Percentiles rank a stretch among this genome's conserved stretches.
Evolutionary conservation across 30 jellyfish, hydroid and myxozoan species (phyloP).

Genomic region (Catostylus mosaicus): DNA sequence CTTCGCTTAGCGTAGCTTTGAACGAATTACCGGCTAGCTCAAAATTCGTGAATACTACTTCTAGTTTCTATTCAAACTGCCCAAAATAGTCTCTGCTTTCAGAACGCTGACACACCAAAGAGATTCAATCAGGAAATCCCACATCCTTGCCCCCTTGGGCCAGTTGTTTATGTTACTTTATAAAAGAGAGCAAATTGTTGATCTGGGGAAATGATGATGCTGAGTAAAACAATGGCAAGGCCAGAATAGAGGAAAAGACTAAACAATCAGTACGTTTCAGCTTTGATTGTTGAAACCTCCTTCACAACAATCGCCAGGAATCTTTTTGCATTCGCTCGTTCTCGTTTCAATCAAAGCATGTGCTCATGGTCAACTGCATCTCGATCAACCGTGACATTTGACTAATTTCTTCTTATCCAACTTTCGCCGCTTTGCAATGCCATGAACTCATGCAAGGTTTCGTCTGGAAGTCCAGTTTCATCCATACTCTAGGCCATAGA

Average conservation of each 20-base stretch:
- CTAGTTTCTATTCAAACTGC: conserved; percentile 2
- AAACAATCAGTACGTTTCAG: no score
- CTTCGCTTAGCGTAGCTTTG: conserved; percentile 14
- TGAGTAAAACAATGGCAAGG: no score
- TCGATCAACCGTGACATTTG: conserved; percentile 31
- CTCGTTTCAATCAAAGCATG: not conserved
- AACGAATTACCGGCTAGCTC: not conserved
- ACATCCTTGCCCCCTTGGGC: no score
- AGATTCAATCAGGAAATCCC: no score
- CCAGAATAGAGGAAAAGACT: no score
- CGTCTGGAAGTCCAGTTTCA: conserved; percentile 27
- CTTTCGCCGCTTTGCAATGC: conserved; percentile 44
- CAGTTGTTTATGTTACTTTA: no score
- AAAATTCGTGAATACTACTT: conserved; percentile 1
- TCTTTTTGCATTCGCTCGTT: conserved; percentile 2
- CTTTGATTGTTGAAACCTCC: not conserved
- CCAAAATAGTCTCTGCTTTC: not conserved
- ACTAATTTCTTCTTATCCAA: conserved; percentile 19
- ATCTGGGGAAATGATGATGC: no score
- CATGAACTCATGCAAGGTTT: conserved; percentile 42
- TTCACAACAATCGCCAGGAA: not conserved
- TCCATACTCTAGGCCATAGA: conserved; percentile 28
- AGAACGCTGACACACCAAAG: not conserved
- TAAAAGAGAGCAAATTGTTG: no score
- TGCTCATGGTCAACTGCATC: conserved; percentile 19